Base-by-base conservation (phyloP, 1,140 invertebrate genomes). In the Stratiolaelaps scimitus region DNA sequence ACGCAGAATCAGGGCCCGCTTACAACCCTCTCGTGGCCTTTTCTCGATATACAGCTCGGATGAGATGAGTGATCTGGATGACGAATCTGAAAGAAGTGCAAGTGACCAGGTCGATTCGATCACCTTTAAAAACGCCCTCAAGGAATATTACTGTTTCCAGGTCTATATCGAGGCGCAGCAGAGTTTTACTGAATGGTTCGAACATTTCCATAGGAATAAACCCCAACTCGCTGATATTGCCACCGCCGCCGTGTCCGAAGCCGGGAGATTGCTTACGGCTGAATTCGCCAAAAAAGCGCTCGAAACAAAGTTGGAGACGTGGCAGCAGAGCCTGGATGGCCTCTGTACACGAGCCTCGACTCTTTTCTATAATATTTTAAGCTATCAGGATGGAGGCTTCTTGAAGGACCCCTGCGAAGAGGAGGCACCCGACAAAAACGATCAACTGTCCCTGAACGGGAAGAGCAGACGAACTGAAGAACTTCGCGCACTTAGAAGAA, bases 231-330 rank as follows among this genome's bases (percentile, higher is more conserved):
- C n/a, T 1, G 2, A 29, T 34, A 23, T 26, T 60, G 53, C 15
- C 15, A 15, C 1, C 23, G 23, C 23, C 2, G 53, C 15, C 15
- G 15, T 26, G 17, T 60, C 53, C 1, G 26, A 26, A 23, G 53
- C 53, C 4, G 15, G 23, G 4, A 34, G 53, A 15, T 23, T 19
- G 53, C 53, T 60, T 10, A 29, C 53, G 17, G 34, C 1, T 2
- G 53, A 60, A 60, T 60, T 60, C 1, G 53, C 53, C n/a, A 60
- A 60, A 26, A 26, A 34, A 60, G 20, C 53, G 17, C 23, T 60
- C 13, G 53, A 26, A 15, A 17, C 53, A 1, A 60, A 60, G 53
- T 29, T 60, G 53, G 53, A 60, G 53, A 60, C 53, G 4, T 60
- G 53, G 53, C 26, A 60, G 23, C 17, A 15, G 1, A 60, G 26